Conservation (phyloP, 2,888 invertebrate species). For the Drosophila birchii region DNA sequence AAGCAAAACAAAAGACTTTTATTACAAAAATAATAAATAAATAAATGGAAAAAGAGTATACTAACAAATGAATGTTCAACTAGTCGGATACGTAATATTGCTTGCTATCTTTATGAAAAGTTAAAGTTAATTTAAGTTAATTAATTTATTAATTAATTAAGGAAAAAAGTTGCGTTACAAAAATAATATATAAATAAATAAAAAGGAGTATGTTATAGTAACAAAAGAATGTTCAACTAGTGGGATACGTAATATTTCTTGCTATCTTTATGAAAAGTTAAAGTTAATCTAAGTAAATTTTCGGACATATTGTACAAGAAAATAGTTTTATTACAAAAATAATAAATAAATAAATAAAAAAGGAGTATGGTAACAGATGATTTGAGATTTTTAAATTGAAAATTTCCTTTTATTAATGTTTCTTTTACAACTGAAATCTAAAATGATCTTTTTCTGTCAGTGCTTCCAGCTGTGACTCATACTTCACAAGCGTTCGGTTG, state of each 20-base stretch:
- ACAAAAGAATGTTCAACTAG: background rate
- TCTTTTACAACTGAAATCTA: too few species aligned
- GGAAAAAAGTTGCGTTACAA: too few species aligned
- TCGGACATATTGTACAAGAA: background rate
- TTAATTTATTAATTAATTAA: too few species aligned
- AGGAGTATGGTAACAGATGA: too few species aligned
- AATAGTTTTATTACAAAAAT: background rate
- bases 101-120: background rate
- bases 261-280: background rate
- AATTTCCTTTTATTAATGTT: too few species aligned
- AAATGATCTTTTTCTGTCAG: slow-evolving; percentile 52
- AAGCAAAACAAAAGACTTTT: too few species aligned
- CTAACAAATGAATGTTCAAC: background rate
- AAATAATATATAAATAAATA: too few species aligned
- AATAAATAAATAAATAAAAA: background rate
- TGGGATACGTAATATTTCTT: background rate
- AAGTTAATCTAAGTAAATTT: background rate
- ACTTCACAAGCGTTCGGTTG: background rate
- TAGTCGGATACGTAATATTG: background rate
- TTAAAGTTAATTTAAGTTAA: background rate
- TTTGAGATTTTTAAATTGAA: too few species aligned
- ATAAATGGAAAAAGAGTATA: too few species aligned
- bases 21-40: too few species aligned
- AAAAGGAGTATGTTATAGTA: too few species aligned
- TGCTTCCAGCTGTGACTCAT: slow-evolving; percentile 41